phyloP scores from a whole-genome alignment of 2,888 invertebrate species.

The Stenodema calcarata region DNA sequence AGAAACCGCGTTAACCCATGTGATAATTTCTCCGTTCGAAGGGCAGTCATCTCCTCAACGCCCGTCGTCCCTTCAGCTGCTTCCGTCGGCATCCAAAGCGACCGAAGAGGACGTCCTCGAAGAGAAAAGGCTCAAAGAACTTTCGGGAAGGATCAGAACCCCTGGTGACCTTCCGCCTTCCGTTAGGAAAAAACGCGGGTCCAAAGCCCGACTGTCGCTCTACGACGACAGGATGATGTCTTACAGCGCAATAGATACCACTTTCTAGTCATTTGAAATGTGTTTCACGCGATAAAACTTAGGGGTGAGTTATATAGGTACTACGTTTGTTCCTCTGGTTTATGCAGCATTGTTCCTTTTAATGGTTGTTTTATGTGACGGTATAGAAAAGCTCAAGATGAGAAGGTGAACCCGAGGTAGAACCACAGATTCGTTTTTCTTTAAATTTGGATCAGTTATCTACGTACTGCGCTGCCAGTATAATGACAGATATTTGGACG shows the following conservation, averaged over 20 bases:
- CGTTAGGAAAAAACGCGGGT: constrained; percentile 72
- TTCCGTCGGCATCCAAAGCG: constrained; percentile 2
- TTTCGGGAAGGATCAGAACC: constrained; percentile 79
- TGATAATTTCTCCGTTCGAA: constrained; percentile 51
- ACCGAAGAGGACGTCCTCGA: constrained; percentile 14
- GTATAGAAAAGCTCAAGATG: no score
- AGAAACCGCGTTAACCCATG: constrained; percentile 23
- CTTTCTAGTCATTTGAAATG: constrained; percentile 51
- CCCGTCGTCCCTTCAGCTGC: constrained; percentile 51
- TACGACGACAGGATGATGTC: constrained; percentile 89
- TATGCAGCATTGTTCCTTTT: not conserved
- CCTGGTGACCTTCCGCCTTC: constrained; percentile 83
- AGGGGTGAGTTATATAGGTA: not conserved
- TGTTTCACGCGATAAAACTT: not conserved
- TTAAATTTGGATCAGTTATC: no score
- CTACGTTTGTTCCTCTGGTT: not conserved
- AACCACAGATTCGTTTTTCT: no score
- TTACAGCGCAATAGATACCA: constrained; percentile 50
- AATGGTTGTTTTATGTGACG: not conserved
- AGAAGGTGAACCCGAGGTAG: no score
- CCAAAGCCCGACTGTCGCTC: constrained; percentile 77
- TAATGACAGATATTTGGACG: no score
- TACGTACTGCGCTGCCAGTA: no score
- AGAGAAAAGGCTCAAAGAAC: constrained; percentile 65
- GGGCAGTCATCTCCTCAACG: constrained; percentile 41